Evolutionary conservation across 2,113 vertebrate species (phyloP).

Genomic region (Jaculus jaculus): DNA sequence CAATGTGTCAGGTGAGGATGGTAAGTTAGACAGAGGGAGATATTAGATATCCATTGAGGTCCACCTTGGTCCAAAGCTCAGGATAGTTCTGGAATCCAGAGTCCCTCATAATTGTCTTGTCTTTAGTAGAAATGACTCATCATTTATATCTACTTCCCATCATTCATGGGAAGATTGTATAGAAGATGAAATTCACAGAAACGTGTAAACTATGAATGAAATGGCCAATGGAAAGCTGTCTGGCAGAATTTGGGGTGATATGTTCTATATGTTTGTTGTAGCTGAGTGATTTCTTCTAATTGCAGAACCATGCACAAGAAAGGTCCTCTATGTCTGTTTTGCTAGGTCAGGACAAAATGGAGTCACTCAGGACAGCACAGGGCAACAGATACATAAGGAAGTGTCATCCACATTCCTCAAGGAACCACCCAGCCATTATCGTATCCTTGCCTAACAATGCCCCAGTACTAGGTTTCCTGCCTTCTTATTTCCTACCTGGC

Average conservation of each 20-base stretch:
- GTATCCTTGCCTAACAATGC: no score
- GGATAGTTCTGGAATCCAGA: background rate
- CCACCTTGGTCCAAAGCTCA: background rate
- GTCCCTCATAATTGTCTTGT: background rate
- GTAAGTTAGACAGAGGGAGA: background rate
- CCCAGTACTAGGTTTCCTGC: no score
- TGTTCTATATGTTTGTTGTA: background rate
- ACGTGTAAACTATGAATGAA: background rate
- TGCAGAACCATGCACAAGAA: background rate
- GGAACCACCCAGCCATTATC: no score
- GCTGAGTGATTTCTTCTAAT: background rate
- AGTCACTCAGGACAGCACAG: no score
- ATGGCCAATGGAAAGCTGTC: background rate
- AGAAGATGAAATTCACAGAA: background rate
- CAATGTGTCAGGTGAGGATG: background rate
- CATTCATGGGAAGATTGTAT: background rate
- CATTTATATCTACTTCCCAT: background rate
- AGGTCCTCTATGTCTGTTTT: background rate
- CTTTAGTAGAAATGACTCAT: background rate
- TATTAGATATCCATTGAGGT: background rate
- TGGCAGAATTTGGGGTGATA: background rate
- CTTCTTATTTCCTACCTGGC: no score
- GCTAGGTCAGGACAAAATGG: no score
- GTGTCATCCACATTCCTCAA: no score
- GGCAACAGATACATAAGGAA: no score